Base-by-base conservation (phyloP, 2,797 vertebrate genomes). In the Okamejei kenojei region DNA sequence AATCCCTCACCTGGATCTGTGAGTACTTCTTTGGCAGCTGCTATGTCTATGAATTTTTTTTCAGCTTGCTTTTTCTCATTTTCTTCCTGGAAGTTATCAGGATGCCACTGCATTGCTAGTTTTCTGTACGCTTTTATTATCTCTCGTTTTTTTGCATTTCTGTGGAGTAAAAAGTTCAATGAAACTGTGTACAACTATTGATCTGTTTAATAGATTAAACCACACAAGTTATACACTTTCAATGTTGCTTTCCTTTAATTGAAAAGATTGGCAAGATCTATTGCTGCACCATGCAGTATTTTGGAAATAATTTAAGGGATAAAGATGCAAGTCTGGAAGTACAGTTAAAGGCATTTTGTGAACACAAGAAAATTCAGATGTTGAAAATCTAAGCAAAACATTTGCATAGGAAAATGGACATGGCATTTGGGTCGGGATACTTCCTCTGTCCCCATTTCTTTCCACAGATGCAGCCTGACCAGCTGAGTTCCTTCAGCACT, bases 11-110 rank as follows among this genome's bases (percentile, higher is more conserved):
- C 99, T 96, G 98, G 98, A 95, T 99, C 97, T 8, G 98, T 99
- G 90, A 99, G 98, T 91, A 99, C 99, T 96, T 99, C 98, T 95
- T 99, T 99, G 94, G 99, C 99, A 95, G 98, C 98, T 95, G 98
- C 99, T 1, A 99, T 99, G 95, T 99, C 98, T 10, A 99, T 99
- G 94, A 99, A 99, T 96, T 98, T 99, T 94, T 98, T 99, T 96
- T 99, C 98, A 0, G 99, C 98, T 94, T 96, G 97, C 94, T 99
- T 99, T 96, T 99, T 99, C 93, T 99, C 98, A 93, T 97, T 97
- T 61, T 97, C 96, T 93, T 98, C 97, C 95, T 98, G 98, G 95
- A 99, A 99, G 95, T 99, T 99, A 96, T 99, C 99, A 0, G 98
- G 99, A 91, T 99, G 99, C 99, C 99, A 99, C 95, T 98, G 98